Evolutionary conservation across 2,888 invertebrate species (phyloP).

Genomic region (Fissipunctia ypsillon): DNA sequence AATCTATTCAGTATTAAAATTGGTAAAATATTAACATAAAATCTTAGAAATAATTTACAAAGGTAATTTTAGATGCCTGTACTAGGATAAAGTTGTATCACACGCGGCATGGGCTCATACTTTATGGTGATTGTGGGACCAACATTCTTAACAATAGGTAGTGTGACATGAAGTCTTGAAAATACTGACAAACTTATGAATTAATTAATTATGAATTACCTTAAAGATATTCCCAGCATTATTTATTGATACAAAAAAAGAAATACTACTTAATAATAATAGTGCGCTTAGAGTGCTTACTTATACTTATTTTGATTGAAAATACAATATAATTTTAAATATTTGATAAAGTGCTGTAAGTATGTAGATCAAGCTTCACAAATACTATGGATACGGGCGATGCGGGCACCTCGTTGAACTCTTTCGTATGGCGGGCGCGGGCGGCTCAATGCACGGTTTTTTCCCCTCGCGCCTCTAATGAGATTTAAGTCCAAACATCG

Average conservation of each 20-base stretch:
- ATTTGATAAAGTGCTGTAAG: neutral
- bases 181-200: too few species aligned
- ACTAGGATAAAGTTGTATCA: too few species aligned
- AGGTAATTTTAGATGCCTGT: too few species aligned
- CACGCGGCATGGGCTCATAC: too few species aligned
- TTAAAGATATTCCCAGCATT: neutral
- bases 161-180: too few species aligned
- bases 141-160: too few species aligned
- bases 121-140: too few species aligned
- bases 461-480: conserved; percentile 74
- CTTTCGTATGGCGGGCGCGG: conserved; percentile 80
- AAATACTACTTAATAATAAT: neutral
- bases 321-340: neutral
- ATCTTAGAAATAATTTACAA: too few species aligned
- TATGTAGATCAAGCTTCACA: conserved; percentile 18
- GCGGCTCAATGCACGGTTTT: conserved; percentile 66
- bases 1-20: too few species aligned
- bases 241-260: neutral
- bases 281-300: neutral
- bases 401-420: conserved; percentile 83
- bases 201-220: too few species aligned
- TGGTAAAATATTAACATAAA: too few species aligned
- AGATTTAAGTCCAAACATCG: conserved; percentile 81
- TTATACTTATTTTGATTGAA: neutral
- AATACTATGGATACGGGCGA: conserved; percentile 61